Conservation (phyloP, 2,797 vertebrate genomes). For the Enteromius paludinosus region DNA sequence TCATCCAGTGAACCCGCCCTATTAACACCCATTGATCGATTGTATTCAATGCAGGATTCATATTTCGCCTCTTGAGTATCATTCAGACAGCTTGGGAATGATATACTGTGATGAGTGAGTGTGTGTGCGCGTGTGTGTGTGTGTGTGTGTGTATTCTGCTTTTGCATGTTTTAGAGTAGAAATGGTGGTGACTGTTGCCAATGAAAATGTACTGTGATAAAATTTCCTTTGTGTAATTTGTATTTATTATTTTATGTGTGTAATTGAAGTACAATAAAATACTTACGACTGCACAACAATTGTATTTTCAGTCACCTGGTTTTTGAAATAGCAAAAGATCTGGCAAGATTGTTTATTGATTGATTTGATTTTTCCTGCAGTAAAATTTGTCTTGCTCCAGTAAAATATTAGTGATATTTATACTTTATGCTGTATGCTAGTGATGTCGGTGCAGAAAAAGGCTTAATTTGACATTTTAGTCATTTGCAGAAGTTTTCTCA, state of each 20-base stretch:
- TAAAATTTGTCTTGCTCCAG: neutral
- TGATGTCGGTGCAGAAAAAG: neutral
- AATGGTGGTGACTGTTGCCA: conserved; percentile 9
- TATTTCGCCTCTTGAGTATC: conserved; percentile 93
- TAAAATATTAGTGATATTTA: neutral
- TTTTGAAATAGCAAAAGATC: neutral
- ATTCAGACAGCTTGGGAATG: neutral
- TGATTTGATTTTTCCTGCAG: neutral
- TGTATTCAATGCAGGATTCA: conserved; percentile 98
- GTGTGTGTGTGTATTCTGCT: neutral
- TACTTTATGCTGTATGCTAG: neutral
- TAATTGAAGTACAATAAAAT: conserved; percentile 43
- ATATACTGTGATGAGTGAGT: conserved; percentile 11
- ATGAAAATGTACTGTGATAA: conserved; percentile 21
- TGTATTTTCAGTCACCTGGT: neutral
- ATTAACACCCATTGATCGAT: conserved; percentile 94
- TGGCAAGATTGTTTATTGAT: neutral
- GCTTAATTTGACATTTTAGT: neutral
- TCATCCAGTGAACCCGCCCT: conserved; percentile 81
- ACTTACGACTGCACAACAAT: neutral
- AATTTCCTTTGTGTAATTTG: conserved; percentile 19
- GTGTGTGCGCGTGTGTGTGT: neutral
- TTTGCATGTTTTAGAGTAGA: conserved; percentile 34
- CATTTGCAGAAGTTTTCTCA: neutral
- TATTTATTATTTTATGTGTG: conserved; percentile 58